Evolutionary conservation across 2,797 vertebrate species (phyloP).

Genomic region (Catostomus latipinnis): DNA sequence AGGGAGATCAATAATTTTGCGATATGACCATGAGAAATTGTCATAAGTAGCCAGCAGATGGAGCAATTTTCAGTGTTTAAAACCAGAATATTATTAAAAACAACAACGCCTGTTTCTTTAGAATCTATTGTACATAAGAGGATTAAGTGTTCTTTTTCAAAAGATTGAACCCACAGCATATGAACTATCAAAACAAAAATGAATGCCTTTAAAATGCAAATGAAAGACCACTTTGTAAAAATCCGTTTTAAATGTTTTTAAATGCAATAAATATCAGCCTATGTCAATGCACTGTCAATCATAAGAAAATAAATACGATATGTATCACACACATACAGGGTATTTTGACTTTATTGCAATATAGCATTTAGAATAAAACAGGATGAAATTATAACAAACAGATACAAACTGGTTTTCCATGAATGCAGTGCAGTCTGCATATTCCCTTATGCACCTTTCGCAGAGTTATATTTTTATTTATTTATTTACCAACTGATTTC

Average conservation of each 20-base stretch:
- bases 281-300: background rate
- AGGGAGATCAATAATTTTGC: background rate
- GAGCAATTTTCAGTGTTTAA: conserved; percentile 7
- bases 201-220: background rate
- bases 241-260: background rate
- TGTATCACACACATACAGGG: no score
- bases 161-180: background rate
- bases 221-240: background rate
- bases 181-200: background rate
- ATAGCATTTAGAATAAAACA: background rate
- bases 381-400: background rate
- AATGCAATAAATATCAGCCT: background rate
- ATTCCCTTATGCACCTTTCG: background rate
- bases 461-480: background rate
- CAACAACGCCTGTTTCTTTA: no score
- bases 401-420: background rate
- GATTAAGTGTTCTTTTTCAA: no score
- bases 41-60: conserved; percentile 4
- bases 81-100: background rate
- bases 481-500: background rate
- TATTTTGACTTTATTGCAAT: background rate
- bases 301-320: background rate
- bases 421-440: background rate
- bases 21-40: background rate
- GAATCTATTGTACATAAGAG: no score